phyloP scores from a whole-genome alignment of 2,888 invertebrate genomes.

The Pseudococcus viburni region DNA sequence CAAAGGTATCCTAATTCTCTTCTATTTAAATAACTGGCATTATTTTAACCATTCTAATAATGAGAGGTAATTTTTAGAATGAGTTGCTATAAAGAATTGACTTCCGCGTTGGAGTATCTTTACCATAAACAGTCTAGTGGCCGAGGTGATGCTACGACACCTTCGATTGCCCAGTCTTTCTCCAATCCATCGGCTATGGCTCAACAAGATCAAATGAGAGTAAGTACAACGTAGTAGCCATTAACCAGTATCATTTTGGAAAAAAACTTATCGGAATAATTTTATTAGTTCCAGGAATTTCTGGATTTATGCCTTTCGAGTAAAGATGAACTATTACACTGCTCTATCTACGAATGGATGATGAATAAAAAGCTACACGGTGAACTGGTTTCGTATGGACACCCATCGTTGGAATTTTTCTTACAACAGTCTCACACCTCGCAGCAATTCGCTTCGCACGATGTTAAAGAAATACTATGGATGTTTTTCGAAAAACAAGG shows the following conservation, averaged over 20 bases:
- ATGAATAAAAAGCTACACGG: slow-evolving; percentile 81
- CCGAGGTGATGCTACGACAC: neutral
- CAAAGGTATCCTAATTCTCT: slow-evolving; percentile 59
- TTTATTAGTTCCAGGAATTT: slow-evolving; percentile 74
- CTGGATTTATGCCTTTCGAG: slow-evolving; percentile 73
- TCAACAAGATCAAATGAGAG: slow-evolving; percentile 57
- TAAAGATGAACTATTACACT: slow-evolving; percentile 90
- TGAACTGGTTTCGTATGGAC: slow-evolving; percentile 79
- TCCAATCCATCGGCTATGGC: neutral
- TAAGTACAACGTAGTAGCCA: neutral
- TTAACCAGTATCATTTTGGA: neutral
- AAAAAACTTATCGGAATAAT: neutral
- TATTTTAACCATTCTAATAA: slow-evolving; percentile 61
- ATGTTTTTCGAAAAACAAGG: slow-evolving; percentile 94
- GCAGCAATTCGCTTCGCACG: slow-evolving; percentile 62
- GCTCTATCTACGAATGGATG: slow-evolving; percentile 94
- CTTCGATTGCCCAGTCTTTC: neutral
- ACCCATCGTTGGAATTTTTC: slow-evolving; percentile 84
- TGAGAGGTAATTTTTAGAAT: slow-evolving; percentile 75
- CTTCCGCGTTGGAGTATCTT: slow-evolving; percentile 81
- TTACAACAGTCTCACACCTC: slow-evolving; percentile 75
- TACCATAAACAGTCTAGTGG: slow-evolving; percentile 71
- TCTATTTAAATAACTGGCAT: neutral
- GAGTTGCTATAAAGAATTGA: slow-evolving; percentile 91
- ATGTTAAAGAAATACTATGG: slow-evolving; percentile 87